Base-by-base conservation (phyloP, 53 echinoderm and acorn worm species). In the Holothuria leucospilota region DNA sequence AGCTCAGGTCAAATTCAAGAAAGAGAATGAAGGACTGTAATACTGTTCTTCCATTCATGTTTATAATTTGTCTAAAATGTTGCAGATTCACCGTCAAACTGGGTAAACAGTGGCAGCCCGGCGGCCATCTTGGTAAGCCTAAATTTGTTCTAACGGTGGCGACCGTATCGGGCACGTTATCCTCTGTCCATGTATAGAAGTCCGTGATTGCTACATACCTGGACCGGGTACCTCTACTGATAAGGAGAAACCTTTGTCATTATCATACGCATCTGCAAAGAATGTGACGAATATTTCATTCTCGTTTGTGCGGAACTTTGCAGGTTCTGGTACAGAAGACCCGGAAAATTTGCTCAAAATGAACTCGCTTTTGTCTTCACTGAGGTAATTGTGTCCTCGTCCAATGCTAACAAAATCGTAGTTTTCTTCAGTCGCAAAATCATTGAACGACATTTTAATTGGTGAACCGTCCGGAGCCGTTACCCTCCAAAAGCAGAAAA, bases 311-410 rank as follows among this genome's bases (percentile, higher is more conserved):
- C 39, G 77, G 39, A 93, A 93, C 2, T 63, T 84, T 21, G 87
- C 78, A 25, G 80, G 84, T 15, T 87, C 67, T 1, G 93, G 93
- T 15, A 80, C 28, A 1, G 58, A 30, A 51, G 29, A 10, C 2
- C 93, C 93, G 18, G 90, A 90, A 69, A 90, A 88, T 66, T 93
- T 93, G 67, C 62, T 84, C 23, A 89, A 39, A 59, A 93, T 85
- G 59, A 88, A 82, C 8, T 88, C 39, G 0, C 46, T 62, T n/a
- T 18, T 38, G 15, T 51, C 79, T 29, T 79, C 75, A 13, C 87
- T 30, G 5, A 83, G 77, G 46, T 87, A 77, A 61, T 74, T 85
- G 63, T 28, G 20, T 24, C 93, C 90, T 20, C 49, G 60, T 20
- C 93, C 90, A 25, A 93, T 60, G 81, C 85, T 90, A 29, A 93